Evolutionary conservation across 2,888 invertebrate genomes (phyloP), one percentile per base, ranked within the genome.

Genomic region (Petrolisthes cinctipes): DNA sequence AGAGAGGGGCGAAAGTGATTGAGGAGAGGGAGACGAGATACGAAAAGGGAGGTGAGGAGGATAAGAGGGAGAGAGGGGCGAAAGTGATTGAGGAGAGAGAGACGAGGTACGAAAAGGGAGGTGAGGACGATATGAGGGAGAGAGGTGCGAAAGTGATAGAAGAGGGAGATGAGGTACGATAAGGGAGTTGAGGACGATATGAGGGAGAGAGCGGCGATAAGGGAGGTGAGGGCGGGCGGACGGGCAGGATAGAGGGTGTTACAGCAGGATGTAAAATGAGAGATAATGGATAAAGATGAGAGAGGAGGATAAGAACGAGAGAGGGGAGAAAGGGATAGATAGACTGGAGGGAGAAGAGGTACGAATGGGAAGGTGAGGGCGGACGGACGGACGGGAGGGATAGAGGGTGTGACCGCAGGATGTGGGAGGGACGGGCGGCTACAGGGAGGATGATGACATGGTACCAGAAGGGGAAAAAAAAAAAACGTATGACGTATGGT

Each of bases 391-490:
- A 71, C 6, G 71, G n/a, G 71, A n/a, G n/a, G 20, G 71, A n/a
- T 11, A 9, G 56, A 79, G 54, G 56, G 57, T 54, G 53, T 54
- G 20, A 71, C 71, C 71, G 20, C 71, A 71, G 71, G 79, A 54
- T 20, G 53, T 56, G n/a, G 78, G 51, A 78, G 78, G 78, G 78
- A 37, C 78, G 14, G 78, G 37, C 51, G 54, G 54, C 51, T 20
- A 78, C 54, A 37, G 78, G 78, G 54, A 37, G 54, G 5, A 14
- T 53, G 78, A 78, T 53, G 78, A 54, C 53, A 53, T 5, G 78
- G 78, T 53, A 37, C n/a, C 17, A 6, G 68, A n/a, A 37, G 37
- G 11, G 71, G 71, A n/a, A 71, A 71, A n/a, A n/a, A n/a, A n/a
- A n/a, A n/a, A 71, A 71, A n/a, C 71, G 6, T n/a, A 71, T 71